A percentile compares a stretch with the other conserved stretches of the same genome.
Evolutionary conservation across 2,113 vertebrate genomes (phyloP).

Genomic region (Tricholaema leucomelas): DNA sequence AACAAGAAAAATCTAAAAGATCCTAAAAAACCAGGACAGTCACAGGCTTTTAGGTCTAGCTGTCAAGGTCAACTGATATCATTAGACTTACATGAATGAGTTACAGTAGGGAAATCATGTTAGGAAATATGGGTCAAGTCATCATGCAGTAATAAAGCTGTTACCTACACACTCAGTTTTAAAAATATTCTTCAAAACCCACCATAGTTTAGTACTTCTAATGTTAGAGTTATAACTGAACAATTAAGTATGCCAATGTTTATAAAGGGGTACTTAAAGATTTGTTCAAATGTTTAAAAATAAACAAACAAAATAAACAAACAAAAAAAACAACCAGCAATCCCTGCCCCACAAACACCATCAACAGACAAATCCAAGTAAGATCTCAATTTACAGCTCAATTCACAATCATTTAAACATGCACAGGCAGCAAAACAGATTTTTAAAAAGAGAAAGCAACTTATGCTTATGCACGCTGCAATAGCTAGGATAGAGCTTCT

Average conservation of each 20-base stretch:
- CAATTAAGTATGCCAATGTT: neutral
- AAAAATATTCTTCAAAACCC: slow-evolving; percentile 46
- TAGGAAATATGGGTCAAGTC: slow-evolving; percentile 80
- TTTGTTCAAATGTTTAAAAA: neutral
- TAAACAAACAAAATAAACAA: neutral
- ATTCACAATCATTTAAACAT: neutral
- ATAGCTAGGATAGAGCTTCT: neutral
- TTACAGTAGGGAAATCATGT: slow-evolving; percentile 81
- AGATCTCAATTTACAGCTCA: neutral
- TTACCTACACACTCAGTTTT: slow-evolving; percentile 58
- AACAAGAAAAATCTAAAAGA: slow-evolving; percentile 4
- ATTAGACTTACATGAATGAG: slow-evolving; percentile 80
- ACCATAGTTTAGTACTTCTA: neutral
- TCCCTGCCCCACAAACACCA: rapidly evolving
- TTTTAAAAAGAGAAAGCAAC: too few relatives aligned
- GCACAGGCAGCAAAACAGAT: too few relatives aligned
- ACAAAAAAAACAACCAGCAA: neutral
- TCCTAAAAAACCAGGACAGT: slow-evolving; percentile 46
- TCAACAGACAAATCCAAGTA: neutral
- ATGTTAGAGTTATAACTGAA: neutral
- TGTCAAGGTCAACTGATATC: slow-evolving; percentile 82
- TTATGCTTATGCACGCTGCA: neutral
- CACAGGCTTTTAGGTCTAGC: slow-evolving; percentile 75
- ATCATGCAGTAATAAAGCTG: slow-evolving; percentile 74
- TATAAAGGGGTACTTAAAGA: neutral